Evolutionary conservation across 1,140 invertebrate species (phyloP).

Genomic region (Achatina immaculata): DNA sequence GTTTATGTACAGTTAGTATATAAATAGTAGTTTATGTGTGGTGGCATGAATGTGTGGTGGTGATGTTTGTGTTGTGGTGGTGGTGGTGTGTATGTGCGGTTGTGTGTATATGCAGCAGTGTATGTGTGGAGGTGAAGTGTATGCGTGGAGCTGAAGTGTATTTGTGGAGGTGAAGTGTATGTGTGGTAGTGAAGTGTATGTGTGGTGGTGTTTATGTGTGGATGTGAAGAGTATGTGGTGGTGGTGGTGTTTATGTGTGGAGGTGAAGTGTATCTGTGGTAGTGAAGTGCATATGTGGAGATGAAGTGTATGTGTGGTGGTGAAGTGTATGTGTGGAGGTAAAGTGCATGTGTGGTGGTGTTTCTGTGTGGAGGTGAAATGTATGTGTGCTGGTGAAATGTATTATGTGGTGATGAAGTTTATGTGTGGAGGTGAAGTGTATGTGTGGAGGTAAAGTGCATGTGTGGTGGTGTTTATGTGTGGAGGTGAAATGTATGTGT

Average conservation of each 20-base stretch:
- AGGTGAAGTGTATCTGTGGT: too few species aligned
- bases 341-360: not conserved
- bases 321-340: not conserved
- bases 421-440: too few species aligned
- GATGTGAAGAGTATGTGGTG: too few species aligned
- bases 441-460: too few species aligned
- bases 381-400: not conserved
- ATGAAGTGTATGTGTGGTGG: not conserved
- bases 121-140: not conserved
- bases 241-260: too few species aligned
- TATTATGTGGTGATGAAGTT: too few species aligned
- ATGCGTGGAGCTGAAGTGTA: not conserved
- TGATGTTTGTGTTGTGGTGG: not conserved
- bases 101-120: not conserved
- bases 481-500: too few species aligned
- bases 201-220: not conserved
- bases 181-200: too few species aligned
- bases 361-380: not conserved
- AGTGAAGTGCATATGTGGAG: too few species aligned
- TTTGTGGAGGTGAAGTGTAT: too few species aligned
- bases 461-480: too few species aligned
- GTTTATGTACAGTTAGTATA: too few species aligned
- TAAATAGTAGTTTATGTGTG: not conserved
- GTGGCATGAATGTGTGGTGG: not conserved
- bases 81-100: not conserved